Conservation (phyloP, 2,113 vertebrate species). For the Pimephales promelas region DNA sequence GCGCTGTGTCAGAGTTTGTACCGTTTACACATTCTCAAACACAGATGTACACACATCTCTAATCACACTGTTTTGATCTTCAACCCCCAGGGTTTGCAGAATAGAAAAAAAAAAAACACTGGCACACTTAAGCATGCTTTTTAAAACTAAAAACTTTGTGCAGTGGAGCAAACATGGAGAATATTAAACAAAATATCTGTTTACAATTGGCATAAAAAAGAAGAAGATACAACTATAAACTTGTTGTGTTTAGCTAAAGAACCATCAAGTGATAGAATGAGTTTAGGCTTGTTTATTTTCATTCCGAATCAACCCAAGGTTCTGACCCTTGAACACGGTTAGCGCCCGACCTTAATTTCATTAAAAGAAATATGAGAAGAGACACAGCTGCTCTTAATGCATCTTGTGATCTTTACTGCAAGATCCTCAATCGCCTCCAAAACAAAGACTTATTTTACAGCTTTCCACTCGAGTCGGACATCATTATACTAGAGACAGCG, state of each 20-base stretch:
- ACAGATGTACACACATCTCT: constrained; percentile 17
- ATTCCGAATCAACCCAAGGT: constrained; percentile 48
- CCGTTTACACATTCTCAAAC: constrained; percentile 7
- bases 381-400: constrained; percentile 50
- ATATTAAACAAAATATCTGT: constrained; percentile 20
- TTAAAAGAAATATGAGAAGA: constrained; percentile 58
- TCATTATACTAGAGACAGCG: not conserved
- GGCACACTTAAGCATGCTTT: not conserved
- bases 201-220: not conserved
- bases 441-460: constrained; percentile 42
- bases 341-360: constrained; percentile 39
- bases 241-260: constrained; percentile 3
- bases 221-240: not conserved
- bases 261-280: constrained; percentile 36
- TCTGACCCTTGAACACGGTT: constrained; percentile 51
- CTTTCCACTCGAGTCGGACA: not conserved
- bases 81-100: not conserved
- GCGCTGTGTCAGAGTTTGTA: not conserved
- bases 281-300: constrained; percentile 47
- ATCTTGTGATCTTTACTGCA: constrained; percentile 28
- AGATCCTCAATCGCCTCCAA: constrained; percentile 19
- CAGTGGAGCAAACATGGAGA: not conserved
- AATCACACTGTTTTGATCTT: constrained; percentile 23
- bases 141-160: not conserved
- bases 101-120: not conserved